Evolutionary conservation across 2,888 invertebrate genomes (phyloP), one percentile per base, ranked within the genome.

Genomic region (Hypsopygia costalis): DNA sequence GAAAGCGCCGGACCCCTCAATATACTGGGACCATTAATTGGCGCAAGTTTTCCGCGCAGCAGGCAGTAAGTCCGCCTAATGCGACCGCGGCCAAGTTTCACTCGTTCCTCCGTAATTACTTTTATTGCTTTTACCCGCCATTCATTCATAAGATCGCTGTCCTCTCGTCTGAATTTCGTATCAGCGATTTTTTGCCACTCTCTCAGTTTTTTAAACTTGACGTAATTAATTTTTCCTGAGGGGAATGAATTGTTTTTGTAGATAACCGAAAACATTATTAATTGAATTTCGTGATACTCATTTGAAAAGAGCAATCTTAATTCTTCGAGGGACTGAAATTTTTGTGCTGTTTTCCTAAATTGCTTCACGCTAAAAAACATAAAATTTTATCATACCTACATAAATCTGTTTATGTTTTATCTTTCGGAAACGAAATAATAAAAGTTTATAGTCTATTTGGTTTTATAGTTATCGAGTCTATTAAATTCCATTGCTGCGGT

Each of bases 61-160:
- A 63, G 69, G 67, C 70, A 72, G 64, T 73, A 75, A 73, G 70
- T 62, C 73, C 55, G 58, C 65, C 68, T 71, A 76, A 76, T 69
- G 67, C 69, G 68, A 60, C 70, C 58, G 62, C 62, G 57, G 68
- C 75, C 70, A 74, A 78, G 62, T 75, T 76, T 69, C 58, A 71
- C 73, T 75, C 70, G 65, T 69, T 76, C 53, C 58, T 65, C 55
- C 57, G 59, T 74, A 75, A 77, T 79, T 76, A 74, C 73, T 76
- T 77, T 75, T 73, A 79, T 76, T 74, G 65, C 71, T 67, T 62
- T 66, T 69, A 69, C 69, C 68, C 65, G 56, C 55, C 62, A 55
- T 64, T 66, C 69, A 73, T 77, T 72, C 69, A 68, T 64, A 54
- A 56, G 58, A 58, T 63, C 52, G 49, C 58, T 56, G 51, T 60